Evolutionary conservation across 2,113 vertebrate genomes (phyloP), one percentile per base, ranked within the genome.

Genomic region (Rhinolophus sinicus): DNA sequence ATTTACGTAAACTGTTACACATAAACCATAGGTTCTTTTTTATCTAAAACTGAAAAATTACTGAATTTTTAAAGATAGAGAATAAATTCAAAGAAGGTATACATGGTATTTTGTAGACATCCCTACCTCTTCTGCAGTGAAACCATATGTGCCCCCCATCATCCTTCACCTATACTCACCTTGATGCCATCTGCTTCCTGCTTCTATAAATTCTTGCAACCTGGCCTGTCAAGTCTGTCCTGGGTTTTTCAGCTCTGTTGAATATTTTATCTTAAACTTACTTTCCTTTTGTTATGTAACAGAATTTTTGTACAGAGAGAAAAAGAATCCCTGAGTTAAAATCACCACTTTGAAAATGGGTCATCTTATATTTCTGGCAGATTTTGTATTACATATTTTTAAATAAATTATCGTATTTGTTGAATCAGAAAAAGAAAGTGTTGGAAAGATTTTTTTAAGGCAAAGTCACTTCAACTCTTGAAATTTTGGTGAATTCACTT

Each of bases 351-450:
- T 95, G 50, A 86, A 94, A 94, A 83, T 86, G 40, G 62, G 40
- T 67, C 72, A 84, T 60, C 21, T 64, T 84, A 15, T 75, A 77
- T 80, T 78, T 95, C 62, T 91, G 28, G 40, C 14, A 70, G 35
- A 40, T 64, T 88, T 91, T 82, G 8, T 78, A 52, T 58, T 93
- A 65, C 30, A 65, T 93, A 91, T 84, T 84, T 94, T 98, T 21
- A 38, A 95, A 92, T 69, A 38, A 65, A 81, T 92, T 94, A 77
- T 35, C 62, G 75, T 83, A 95, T 67, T 95, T 93, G 58, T 96
- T 95, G 90, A 72, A 82, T 96, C 16, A 84, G n/a, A 67, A 97
- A 50, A 30, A 86, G 58, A 93, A 95, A 64, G 18, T 80, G 13
- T 95, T 11, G 81, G 75, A 65, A 70, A 6, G 33, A 52, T 38